Evolutionary conservation across 2,888 invertebrate genomes (phyloP).

Genomic region (Cryptophagus acutangulus): DNA sequence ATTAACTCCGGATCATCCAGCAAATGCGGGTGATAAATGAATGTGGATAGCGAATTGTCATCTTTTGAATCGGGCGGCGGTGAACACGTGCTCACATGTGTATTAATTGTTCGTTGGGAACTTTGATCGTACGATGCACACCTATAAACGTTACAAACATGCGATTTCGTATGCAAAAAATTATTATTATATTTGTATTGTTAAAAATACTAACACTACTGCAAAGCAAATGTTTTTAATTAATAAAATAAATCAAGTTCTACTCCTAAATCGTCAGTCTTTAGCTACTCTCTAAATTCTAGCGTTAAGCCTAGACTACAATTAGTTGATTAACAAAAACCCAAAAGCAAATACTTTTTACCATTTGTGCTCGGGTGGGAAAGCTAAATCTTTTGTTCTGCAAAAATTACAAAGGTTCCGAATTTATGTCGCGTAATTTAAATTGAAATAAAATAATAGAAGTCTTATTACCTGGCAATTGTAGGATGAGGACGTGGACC

Average conservation of each 20-base stretch:
- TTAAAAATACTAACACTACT: no score
- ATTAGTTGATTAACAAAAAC: background rate
- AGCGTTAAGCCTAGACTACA: background rate
- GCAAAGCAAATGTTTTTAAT: no score
- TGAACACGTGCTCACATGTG: constrained; percentile 49
- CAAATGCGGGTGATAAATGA: constrained; percentile 76
- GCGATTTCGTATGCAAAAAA: no score
- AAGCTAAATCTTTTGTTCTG: constrained; percentile 84
- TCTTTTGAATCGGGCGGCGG: constrained; percentile 48
- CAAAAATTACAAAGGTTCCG: constrained; percentile 51
- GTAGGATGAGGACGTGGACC: constrained; percentile 47
- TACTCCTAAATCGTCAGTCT: background rate
- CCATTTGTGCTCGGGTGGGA: constrained; percentile 81
- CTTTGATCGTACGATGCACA: constrained; percentile 70
- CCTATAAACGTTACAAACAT: constrained; percentile 49
- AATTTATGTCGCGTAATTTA: no score
- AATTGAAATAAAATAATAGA: constrained; percentile 12
- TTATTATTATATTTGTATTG: no score
- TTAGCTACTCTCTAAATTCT: background rate
- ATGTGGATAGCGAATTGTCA: constrained; percentile 35
- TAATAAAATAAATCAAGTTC: no score
- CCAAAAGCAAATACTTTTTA: constrained; percentile 50
- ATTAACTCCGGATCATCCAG: constrained; percentile 91
- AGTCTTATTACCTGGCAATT: constrained; percentile 53
- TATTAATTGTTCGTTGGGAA: constrained; percentile 49